Base-by-base conservation (phyloP, 2,797 vertebrate genomes). In the Labeo calbasu region DNA sequence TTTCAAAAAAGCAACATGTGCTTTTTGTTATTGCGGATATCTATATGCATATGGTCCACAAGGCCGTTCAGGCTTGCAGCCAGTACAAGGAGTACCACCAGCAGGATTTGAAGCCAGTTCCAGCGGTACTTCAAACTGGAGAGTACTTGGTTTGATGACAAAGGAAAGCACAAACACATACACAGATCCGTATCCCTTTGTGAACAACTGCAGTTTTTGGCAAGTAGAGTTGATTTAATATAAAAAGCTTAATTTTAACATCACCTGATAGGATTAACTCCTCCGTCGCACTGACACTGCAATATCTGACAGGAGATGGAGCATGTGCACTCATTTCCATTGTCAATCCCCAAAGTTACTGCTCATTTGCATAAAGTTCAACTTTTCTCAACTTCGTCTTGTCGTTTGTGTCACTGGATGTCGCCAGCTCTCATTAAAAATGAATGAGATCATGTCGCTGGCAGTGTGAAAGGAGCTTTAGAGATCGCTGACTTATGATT, bases 371-470 rank as follows among this genome's bases (percentile, higher is more conserved):
- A 76, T 76, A 40, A 76, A 40, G 36, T 46, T 46, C 2, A 61
- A 77, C 75, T 77, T 61, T 77, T 55, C 55, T 43, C n/a, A 77
- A 61, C 75, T 61, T 61, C 25, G n/a, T 77, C 75, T 46, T 61
- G 36, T 11, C 75, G 2, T 61, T 46, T 15, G 75, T 61, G 55
- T 77, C 75, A 61, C 36, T 59, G 75, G n/a, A 25, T 77, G 75
- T 77, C 75, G 4, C 55, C 55, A 46, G 75, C 21, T 61, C 36
- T 77, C 55, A 61, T 77, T 77, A 77, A 77, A 77, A 46, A 77
- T 77, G 75, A 46, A 77, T 46, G 75, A 77, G 75, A 77, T 61
- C 55, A 2, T 77, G 75, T 77, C 55, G n/a, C n/a, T 61, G 55
- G 36, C 36, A 17, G 21, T 59, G 75, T 11, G 53, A 59, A 43